These are phyloP conservation scores for Wiebesia pumilae DNA, from an alignment of 1,140 invertebrate genomes.

Conservation along the genomic window DNA sequence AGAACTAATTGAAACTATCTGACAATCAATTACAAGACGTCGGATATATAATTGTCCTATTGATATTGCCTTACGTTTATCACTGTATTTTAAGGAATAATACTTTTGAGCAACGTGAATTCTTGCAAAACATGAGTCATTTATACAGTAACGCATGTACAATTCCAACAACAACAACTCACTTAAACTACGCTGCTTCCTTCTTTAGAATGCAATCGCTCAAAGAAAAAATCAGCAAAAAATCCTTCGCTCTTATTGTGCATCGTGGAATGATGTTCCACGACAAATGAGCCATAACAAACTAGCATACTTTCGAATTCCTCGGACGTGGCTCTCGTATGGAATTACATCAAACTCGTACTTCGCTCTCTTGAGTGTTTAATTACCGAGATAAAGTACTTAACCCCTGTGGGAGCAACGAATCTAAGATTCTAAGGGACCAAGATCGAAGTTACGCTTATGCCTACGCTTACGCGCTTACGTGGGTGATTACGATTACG, in stretches of 20 bases:
- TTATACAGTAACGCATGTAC: neutral
- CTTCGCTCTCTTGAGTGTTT: neutral
- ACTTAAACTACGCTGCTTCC: neutral
- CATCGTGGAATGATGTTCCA: neutral
- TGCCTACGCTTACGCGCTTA: neutral
- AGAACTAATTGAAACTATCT: too few relatives aligned
- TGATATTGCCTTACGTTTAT: too few relatives aligned
- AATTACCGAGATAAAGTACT: conserved; percentile 15
- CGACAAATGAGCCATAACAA: conserved; percentile 7
- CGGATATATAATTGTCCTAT: too few relatives aligned
- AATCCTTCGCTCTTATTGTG: neutral
- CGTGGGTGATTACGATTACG: too few relatives aligned
- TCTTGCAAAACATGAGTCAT: neutral
- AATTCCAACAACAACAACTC: neutral
- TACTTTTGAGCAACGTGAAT: too few relatives aligned
- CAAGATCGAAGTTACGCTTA: neutral
- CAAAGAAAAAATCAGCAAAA: neutral
- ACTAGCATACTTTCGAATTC: conserved; percentile 1
- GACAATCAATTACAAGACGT: too few relatives aligned
- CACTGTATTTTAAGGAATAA: too few relatives aligned
- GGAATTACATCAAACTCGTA: conserved; percentile 18
- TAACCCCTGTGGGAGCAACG: neutral
- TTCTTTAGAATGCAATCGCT: neutral
- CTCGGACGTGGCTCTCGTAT: neutral
- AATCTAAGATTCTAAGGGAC: neutral